Base-by-base conservation (phyloP, 2,113 vertebrate genomes). In the Hemicordylus capensis region DNA sequence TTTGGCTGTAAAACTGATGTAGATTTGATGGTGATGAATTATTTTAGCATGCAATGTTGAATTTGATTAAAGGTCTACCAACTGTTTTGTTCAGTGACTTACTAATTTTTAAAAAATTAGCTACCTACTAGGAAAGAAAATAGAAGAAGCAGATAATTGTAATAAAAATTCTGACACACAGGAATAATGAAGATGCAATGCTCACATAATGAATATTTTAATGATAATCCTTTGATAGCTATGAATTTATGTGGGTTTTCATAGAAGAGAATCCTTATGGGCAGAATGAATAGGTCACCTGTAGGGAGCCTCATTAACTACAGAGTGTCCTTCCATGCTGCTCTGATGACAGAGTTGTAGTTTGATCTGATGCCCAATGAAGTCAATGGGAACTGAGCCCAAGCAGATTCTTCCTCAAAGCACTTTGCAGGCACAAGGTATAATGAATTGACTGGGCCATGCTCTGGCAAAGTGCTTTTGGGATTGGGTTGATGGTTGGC, bases 71-170 rank as follows among this genome's bases (percentile, higher is more conserved):
- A 86, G 89, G 91, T 73, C 90, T 89, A 81, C 85, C 84, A 94
- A 92, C 91, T 94, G 93, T 91, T 96, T 94, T 93, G 85, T 81
- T 83, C 88, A 88, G 83, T 88, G 58, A 17, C 46, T 85, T 91
- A 58, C 1, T 85, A 39, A 31, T 92, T 87, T 81, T 79, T 87
- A 54, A 0, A 0, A 76, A 81, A 86, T 84, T 76, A 85, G 63
- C 54, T 66, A 59, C 75, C 83, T 79, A 78, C 83, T 79, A 85
- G 66, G 76, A 79, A 85, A 85, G 54, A 85, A 85, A 79, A 79
- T 79, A 79, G 39, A 70, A 31, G 58, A 69, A 67, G 51, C 6
- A 79, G 54, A 56, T 73, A 78, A 83, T 39, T 75, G 66, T 92
- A 12, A 6, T 76, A 93, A 91, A 89, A 83, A 69, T 80, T 89